Percentiles rank a stretch among this genome's conserved stretches.
Evolutionary conservation across 2,797 vertebrate species (phyloP).

Genomic region (Sylvia borin): DNA sequence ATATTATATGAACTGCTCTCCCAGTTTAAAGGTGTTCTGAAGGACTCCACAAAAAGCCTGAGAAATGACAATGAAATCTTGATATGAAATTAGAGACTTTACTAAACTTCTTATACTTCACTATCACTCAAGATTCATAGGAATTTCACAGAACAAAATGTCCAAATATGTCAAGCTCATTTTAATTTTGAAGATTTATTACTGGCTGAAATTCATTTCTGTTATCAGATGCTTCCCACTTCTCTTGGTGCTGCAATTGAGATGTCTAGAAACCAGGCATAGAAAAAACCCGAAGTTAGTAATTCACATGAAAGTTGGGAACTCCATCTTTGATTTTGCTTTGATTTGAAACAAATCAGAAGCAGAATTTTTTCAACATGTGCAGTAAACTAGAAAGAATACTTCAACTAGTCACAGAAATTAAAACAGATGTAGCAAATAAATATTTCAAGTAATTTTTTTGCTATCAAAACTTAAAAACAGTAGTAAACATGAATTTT

Average conservation of each 20-base stretch:
- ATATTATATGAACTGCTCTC: neutral
- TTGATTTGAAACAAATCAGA: neutral
- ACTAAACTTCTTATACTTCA: neutral
- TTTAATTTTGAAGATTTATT: slow-evolving; percentile 28
- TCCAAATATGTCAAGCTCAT: neutral
- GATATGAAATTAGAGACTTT: neutral
- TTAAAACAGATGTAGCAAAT: neutral
- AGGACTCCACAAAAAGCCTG: neutral
- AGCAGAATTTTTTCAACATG: neutral
- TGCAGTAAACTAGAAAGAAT: neutral
- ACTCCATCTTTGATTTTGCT: neutral
- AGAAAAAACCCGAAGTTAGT: neutral
- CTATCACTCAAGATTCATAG: neutral
- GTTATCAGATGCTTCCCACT: neutral
- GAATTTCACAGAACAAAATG: slow-evolving; percentile 4
- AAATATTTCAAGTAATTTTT: neutral
- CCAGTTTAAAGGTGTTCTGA: slow-evolving; percentile 18
- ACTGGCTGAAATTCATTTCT: neutral
- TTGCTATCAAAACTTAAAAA: neutral
- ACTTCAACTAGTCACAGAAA: neutral
- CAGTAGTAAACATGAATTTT: neutral
- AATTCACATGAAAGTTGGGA: neutral
- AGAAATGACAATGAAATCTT: neutral
- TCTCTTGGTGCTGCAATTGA: neutral
- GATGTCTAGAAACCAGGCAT: neutral